Base-by-base conservation (phyloP, 1,140 invertebrate species). In the Drosophila ohnishii region DNA sequence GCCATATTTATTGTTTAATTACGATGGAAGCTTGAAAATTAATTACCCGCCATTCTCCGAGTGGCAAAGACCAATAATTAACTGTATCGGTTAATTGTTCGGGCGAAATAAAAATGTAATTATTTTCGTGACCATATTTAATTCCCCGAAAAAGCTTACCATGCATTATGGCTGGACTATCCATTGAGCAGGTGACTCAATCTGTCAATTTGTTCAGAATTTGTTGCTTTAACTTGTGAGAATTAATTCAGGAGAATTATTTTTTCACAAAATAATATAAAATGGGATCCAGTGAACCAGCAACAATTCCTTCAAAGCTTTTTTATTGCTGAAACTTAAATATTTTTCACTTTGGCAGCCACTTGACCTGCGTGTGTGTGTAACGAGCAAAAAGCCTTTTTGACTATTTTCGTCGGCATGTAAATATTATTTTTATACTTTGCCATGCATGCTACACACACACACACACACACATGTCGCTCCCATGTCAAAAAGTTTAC, bases 391-490 rank as follows among this genome's bases (percentile, higher is more conserved):
- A 87, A 87, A 78, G 79, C 50, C 82, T 79, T 79, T 87, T 77
- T 73, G 78, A 82, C 83, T 78, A 87, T 82, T 85, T 85, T 61
- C 51, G 75, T 65, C 62, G 51, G 71, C 71, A 75, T 73, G 82
- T 75, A 86, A 86, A 86, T 86, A 86, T 87, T 86, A 82, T 86
- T 78, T 79, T 87, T 78, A 70, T 82, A 79, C 83, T 83, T 79
- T 66, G 16, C 60, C 71, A 69, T 64, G 75, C 44, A 70, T 25
- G 57, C 48, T 16, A 61, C 55, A 55, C 42, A 62, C 25, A 53
- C 76, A 62, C n/a, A n/a, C n/a, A n/a, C 30, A 48, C 14, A 22
- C 34, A 7, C 45, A 32, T 35, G 25, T 50, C 45, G 53, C 16
- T 39, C 57, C 48, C 69, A 74, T 74, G 71, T 74, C 71, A 74